phyloP scores from a whole-genome alignment of 1,140 invertebrate genomes.

The Hetaerina americana region DNA sequence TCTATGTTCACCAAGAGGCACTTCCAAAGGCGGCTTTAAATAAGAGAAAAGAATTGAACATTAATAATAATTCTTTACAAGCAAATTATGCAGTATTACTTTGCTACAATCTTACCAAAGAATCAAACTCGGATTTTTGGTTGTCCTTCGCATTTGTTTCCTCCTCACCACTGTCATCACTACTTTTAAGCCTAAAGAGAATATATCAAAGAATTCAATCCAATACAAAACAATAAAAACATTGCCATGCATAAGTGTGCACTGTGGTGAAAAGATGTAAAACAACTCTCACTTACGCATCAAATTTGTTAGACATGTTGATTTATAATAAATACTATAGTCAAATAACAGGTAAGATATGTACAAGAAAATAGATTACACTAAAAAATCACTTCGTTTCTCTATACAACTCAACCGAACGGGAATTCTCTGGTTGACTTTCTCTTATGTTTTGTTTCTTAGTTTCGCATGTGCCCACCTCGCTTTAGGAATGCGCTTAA shows the following conservation, averaged over 20 bases:
- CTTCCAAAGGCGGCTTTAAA: conserved; percentile 40
- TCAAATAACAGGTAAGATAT: background rate
- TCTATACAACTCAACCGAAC: background rate
- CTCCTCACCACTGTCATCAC: background rate
- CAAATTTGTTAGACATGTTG: background rate
- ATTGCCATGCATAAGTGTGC: background rate
- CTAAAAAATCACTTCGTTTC: background rate
- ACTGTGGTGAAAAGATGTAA: too few species aligned
- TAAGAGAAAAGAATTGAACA: conserved; percentile 14
- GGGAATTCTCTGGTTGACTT: background rate
- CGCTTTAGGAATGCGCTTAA: too few species aligned
- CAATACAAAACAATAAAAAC: background rate
- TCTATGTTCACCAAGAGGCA: conserved; percentile 65
- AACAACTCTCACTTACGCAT: background rate
- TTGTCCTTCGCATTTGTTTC: background rate
- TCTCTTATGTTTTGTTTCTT: background rate
- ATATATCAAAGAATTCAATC: background rate
- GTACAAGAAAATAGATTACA: background rate
- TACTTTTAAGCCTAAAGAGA: background rate
- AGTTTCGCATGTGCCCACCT: too few species aligned
- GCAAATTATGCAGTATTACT: too few species aligned
- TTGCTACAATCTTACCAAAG: background rate
- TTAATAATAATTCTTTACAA: too few species aligned
- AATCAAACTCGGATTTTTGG: background rate
- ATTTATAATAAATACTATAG: background rate